Evolutionary conservation across 2,888 invertebrate species (phyloP).

Genomic region (Xestoiulus laeticollis): DNA sequence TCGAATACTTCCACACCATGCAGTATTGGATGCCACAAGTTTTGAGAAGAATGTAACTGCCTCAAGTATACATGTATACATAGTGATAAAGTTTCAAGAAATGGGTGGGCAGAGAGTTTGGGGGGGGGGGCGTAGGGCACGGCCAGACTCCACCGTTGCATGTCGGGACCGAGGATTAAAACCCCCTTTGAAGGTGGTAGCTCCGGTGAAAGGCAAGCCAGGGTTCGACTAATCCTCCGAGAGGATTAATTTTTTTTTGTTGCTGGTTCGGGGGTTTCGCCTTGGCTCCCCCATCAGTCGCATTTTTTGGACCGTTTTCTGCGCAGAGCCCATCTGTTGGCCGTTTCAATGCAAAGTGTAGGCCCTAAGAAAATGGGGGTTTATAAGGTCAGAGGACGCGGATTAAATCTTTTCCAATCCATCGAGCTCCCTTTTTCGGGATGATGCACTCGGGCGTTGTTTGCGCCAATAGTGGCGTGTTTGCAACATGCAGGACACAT

Average conservation of each 20-base stretch:
- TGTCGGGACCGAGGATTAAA: slow-evolving; percentile 30
- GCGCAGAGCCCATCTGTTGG: slow-evolving; percentile 41
- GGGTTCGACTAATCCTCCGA: slow-evolving; percentile 8
- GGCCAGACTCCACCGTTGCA: slow-evolving; percentile 16
- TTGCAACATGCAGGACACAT: slow-evolving; percentile 43
- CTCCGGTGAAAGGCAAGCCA: slow-evolving; percentile 34
- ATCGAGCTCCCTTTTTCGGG: slow-evolving; percentile 28
- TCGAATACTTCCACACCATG: background rate
- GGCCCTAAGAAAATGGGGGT: slow-evolving; percentile 41
- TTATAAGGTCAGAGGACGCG: slow-evolving; percentile 39
- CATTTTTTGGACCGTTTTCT: slow-evolving; percentile 36
- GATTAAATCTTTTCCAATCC: slow-evolving; percentile 43
- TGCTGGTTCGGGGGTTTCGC: background rate
- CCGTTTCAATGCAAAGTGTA: slow-evolving; percentile 27
- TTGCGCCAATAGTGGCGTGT: slow-evolving; percentile 40
- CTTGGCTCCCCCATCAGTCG: background rate
- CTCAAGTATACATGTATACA: background rate
- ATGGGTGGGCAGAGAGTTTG: background rate
- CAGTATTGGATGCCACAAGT: background rate
- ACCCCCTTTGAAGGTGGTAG: slow-evolving; percentile 38
- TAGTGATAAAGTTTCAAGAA: background rate
- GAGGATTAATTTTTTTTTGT: slow-evolving; percentile 42
- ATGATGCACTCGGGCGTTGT: slow-evolving; percentile 39
- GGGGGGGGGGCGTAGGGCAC: background rate
- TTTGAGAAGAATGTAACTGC: background rate